Conservation (phyloP, 2,113 vertebrate genomes). For the Prolemur simus region DNA sequence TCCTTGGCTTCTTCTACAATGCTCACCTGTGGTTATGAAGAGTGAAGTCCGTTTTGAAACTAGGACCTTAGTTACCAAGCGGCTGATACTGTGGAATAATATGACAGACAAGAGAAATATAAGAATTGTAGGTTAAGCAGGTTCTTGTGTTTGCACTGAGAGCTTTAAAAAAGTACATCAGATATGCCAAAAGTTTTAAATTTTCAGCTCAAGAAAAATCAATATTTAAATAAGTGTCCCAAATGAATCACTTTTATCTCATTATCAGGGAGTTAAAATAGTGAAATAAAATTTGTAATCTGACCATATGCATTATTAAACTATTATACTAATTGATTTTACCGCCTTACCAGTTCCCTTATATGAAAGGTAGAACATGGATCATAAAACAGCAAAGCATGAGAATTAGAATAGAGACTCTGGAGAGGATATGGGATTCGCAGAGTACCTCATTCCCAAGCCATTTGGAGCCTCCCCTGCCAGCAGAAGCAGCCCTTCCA, state of each 20-base stretch:
- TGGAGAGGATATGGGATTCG: rapidly evolving
- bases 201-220: not conserved
- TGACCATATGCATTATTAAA: not conserved
- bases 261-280: not conserved
- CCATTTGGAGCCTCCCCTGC: not conserved
- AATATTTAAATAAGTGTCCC: not conserved
- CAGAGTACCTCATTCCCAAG: not conserved
- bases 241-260: not conserved
- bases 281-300: not conserved
- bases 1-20: not conserved
- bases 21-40: not conserved
- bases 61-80: not conserved
- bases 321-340: not conserved
- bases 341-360: not conserved
- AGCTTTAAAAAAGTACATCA: not conserved
- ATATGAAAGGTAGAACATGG: not conserved
- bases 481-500: not conserved
- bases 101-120: not conserved
- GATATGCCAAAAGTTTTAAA: not conserved
- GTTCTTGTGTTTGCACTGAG: not conserved
- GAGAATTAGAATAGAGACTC: not conserved
- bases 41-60: not conserved
- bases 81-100: not conserved
- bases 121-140: not conserved
- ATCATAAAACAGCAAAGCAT: not conserved